Base-by-base conservation (phyloP, 2,113 vertebrate genomes). In the Setophaga kirtlandii region DNA sequence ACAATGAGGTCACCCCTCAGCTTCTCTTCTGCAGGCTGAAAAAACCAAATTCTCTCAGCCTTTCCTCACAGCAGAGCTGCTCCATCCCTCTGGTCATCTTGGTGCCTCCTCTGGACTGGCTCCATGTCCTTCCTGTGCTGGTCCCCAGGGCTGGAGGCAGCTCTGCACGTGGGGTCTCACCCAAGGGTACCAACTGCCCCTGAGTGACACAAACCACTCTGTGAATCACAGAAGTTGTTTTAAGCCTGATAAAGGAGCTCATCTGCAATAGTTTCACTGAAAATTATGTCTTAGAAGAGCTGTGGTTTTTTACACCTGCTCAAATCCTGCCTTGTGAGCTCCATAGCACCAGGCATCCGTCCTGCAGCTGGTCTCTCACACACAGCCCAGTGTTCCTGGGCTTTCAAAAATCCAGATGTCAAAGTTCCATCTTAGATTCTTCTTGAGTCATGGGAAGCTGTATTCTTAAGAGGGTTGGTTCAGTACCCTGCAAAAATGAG, bases 1-100 rank as follows among this genome's bases (percentile, higher is more conserved):
- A 22, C 35, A 35, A 1, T 25, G 11, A 42, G 14, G 14, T 60
- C 21, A 52, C 17, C 37, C 20, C 0, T 0, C 22, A 60, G 7
- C 30, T 56, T 56, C 35, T 41, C 35, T 30, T 87, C 24, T 55
- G 41, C 41, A 71, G 30, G 41, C 20, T 79, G 41, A 22, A 33
- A 33, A 64, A 42, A 12, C 1, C 14, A 8, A 56, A 10, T 42
- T 64, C 25, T 27, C 41, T 23, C 49, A 79, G 10, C 24, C 47
- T 70, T 70, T 46, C n/a, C 56, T 49, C n/a, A 0, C 41, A 71
- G 65, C 20, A 55, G 24, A 63, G 49, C 49, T 71, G 65, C 42
- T 71, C 17, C 49, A 49, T 9, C 42, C 53, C 30, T 79, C 20
- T 71, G 58, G 0, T 25, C 11, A 41, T 5, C 35, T 21, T 56